Percentiles rank a stretch among this genome's conserved stretches.
These are phyloP conservation scores for Lysandra bellargus DNA, from an alignment of 2,888 invertebrate species.

Conservation along the genomic window DNA sequence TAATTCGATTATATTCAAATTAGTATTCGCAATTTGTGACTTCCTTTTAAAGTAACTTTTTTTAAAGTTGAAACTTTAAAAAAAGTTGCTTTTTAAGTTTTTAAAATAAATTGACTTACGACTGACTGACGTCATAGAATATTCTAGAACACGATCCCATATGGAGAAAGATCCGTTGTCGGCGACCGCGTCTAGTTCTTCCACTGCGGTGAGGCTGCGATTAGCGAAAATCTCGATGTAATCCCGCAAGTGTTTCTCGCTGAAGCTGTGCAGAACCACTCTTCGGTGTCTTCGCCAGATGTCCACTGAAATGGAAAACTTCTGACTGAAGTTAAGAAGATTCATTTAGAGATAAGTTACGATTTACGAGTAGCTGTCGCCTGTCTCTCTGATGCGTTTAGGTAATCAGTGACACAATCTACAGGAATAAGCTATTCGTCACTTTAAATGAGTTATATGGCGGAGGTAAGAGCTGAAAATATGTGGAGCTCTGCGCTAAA, in stretches of 20 bases:
- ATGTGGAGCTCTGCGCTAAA: too few relatives aligned
- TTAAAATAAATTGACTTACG: not conserved
- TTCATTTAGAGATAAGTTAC: too few relatives aligned
- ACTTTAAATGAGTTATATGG: too few relatives aligned
- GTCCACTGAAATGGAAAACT: not conserved
- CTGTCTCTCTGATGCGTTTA: not conserved
- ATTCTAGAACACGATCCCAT: not conserved
- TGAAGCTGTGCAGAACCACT: not conserved
- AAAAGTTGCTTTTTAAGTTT: too few relatives aligned
- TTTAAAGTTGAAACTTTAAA: not conserved
- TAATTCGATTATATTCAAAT: too few relatives aligned
- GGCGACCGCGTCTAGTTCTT: not conserved
- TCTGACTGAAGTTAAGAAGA: too few relatives aligned
- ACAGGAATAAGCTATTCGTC: too few relatives aligned
- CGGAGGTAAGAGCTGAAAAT: too few relatives aligned
- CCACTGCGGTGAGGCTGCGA: not conserved
- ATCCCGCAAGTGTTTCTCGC: not conserved
- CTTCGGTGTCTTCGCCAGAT: constrained; percentile 9
- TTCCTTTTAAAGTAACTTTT: not conserved
- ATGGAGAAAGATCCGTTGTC: not conserved
- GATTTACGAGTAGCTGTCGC: not conserved
- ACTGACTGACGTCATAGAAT: constrained; percentile 12
- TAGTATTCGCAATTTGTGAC: not conserved
- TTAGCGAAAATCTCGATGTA: constrained; percentile 1
- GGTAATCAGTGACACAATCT: too few relatives aligned